These are phyloP conservation scores for Lagopus muta DNA, from an alignment of 2,113 vertebrate genomes.

Conservation along the genomic window DNA sequence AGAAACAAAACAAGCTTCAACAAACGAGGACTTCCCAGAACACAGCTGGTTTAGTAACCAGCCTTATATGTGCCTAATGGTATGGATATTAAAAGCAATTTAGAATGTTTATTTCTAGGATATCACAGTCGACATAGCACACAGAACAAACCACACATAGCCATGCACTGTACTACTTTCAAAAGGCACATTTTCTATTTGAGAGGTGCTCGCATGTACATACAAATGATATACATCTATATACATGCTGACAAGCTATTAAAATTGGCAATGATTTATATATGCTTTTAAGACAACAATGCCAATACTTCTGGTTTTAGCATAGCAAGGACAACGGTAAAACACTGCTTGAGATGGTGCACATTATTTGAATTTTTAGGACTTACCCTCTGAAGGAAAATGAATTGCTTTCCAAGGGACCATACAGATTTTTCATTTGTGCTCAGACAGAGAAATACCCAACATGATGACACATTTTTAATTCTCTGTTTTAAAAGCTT, in stretches of 20 bases:
- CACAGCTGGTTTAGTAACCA: background rate
- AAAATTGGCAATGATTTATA: background rate
- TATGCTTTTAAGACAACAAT: background rate
- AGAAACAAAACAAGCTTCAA: background rate
- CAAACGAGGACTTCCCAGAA: background rate
- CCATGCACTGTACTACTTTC: background rate
- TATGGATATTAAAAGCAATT: background rate
- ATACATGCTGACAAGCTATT: background rate
- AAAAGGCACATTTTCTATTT: background rate
- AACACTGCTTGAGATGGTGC: background rate
- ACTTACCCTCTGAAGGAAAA: background rate
- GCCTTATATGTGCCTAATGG: background rate
- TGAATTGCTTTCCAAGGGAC: background rate
- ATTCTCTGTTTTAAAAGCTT: conserved; percentile 32
- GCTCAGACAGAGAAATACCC: background rate
- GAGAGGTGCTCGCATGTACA: background rate
- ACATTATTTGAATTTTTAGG: background rate
- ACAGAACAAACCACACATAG: background rate
- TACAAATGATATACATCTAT: background rate
- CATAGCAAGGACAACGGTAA: background rate
- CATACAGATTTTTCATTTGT: background rate
- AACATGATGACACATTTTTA: background rate
- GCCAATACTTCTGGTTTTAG: background rate
- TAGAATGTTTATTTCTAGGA: background rate
- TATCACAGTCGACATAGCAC: background rate